A percentile compares a stretch with the other conserved stretches of the same genome.
phyloP scores from a whole-genome alignment of 2,113 vertebrate genomes.

The Felis catus region DNA sequence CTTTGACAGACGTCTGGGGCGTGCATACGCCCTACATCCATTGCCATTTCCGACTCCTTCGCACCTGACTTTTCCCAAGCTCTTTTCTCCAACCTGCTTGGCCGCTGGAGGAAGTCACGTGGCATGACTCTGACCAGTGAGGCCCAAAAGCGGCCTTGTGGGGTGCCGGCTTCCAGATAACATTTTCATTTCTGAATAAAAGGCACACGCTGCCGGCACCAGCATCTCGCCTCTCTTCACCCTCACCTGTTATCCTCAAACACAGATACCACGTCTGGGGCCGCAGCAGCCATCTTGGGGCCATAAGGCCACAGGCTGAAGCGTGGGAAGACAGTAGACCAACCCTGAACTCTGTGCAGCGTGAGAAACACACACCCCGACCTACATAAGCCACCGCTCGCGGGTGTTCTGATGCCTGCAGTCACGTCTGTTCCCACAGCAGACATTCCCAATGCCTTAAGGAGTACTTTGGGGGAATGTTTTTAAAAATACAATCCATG shows the following conservation, averaged over 20 bases:
- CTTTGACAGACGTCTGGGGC: neutral
- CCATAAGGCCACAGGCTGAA: neutral
- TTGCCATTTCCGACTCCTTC: neutral
- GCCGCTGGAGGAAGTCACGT: neutral
- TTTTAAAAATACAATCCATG: neutral
- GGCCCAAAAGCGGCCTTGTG: neutral
- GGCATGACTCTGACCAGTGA: neutral
- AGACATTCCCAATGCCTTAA: neutral
- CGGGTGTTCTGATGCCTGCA: neutral
- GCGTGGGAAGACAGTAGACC: neutral
- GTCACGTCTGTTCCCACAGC: neutral
- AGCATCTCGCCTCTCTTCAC: neutral
- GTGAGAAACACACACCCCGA: neutral
- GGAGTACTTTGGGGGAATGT: neutral
- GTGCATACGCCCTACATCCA: fast-evolving
- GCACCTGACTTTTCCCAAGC: neutral
- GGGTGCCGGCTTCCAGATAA: neutral
- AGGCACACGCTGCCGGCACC: neutral
- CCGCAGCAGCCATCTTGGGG: neutral
- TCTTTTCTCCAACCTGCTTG: neutral
- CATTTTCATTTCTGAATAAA: neutral
- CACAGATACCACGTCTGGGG: neutral
- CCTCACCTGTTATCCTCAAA: neutral
- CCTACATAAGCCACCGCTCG: neutral
- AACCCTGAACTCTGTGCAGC: neutral